Percentiles rank a stretch among this genome's conserved stretches.
Evolutionary conservation across 2,113 vertebrate genomes (phyloP).

Genomic region (Nipponia nippon): DNA sequence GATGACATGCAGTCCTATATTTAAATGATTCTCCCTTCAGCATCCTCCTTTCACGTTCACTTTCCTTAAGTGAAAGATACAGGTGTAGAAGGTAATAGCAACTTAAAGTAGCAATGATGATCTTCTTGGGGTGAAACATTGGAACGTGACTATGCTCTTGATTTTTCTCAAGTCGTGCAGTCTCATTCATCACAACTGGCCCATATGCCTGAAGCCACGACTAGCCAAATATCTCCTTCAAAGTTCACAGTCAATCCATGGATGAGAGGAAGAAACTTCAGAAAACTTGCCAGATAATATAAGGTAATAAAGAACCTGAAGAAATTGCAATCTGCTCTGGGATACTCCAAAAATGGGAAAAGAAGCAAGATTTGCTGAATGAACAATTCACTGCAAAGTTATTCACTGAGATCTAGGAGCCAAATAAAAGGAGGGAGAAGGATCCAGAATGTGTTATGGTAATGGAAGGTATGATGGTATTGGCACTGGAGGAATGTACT

Average conservation of each 20-base stretch:
- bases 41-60: neutral
- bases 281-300: neutral
- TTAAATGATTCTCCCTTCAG: neutral
- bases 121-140: neutral
- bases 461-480: neutral
- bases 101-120: neutral
- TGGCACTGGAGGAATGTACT: neutral
- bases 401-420: neutral
- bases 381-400: neutral
- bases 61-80: neutral
- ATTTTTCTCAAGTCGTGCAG: neutral
- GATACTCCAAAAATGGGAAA: neutral
- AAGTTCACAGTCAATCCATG: neutral
- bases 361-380: neutral
- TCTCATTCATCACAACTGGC: neutral
- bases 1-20: neutral
- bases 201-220: neutral
- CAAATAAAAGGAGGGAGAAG: neutral
- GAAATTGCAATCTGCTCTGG: neutral
- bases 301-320: neutral
- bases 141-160: neutral
- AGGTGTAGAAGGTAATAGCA: neutral
- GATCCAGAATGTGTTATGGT: neutral
- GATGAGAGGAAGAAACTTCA: neutral
- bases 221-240: neutral